Evolutionary conservation across 2,113 vertebrate species (phyloP).

Genomic region (Brevimyrus niger): DNA sequence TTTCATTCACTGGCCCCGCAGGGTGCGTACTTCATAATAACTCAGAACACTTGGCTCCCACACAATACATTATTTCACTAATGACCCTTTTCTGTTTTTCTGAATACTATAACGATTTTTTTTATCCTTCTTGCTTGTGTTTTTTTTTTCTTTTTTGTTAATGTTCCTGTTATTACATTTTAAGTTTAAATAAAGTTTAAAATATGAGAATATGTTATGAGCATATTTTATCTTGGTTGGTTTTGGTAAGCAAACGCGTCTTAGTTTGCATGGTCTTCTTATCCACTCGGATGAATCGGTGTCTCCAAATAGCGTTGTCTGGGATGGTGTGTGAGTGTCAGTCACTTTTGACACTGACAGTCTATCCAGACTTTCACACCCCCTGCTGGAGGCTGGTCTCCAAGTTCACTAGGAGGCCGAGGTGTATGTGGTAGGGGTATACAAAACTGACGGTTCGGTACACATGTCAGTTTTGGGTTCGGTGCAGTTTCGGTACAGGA

Average conservation of each 20-base stretch:
- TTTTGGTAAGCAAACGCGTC: background rate
- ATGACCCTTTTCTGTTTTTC: background rate
- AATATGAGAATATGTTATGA: background rate
- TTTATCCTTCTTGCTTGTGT: background rate
- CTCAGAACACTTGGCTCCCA: background rate
- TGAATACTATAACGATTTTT: slow-evolving; percentile 7
- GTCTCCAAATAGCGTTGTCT: background rate
- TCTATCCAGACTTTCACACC: background rate
- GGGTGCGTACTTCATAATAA: background rate
- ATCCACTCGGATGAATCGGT: background rate
- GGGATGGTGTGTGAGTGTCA: background rate
- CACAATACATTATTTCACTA: background rate
- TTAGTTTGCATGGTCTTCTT: background rate
- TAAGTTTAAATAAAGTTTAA: background rate
- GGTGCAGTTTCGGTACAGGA: background rate
- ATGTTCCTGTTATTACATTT: slow-evolving; percentile 2
- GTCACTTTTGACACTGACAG: background rate
- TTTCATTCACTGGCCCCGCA: background rate
- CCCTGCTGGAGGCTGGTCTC: background rate
- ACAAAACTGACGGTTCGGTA: background rate
- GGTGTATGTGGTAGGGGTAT: background rate
- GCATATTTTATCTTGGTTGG: background rate
- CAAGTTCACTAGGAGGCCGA: background rate
- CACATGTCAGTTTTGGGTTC: background rate
- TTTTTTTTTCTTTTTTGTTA: background rate